Evolutionary conservation across 2,113 vertebrate species (phyloP).

Genomic region (Artemisiospiza belli): DNA sequence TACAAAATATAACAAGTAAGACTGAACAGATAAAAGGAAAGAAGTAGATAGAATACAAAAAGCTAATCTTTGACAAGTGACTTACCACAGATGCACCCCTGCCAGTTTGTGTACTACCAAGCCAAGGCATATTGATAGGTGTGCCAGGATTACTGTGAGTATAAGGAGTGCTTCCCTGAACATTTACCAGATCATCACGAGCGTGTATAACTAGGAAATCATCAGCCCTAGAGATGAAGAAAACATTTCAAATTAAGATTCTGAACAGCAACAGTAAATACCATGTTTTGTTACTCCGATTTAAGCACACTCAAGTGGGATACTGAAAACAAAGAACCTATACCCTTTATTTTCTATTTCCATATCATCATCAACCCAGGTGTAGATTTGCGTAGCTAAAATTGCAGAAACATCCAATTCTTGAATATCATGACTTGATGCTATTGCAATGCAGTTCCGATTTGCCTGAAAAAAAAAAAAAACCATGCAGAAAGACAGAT

Average conservation of each 20-base stretch:
- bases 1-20: neutral
- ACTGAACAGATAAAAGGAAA: neutral
- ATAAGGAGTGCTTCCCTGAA: constrained; percentile 94
- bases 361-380: constrained; percentile 94
- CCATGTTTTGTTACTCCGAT: neutral
- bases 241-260: neutral
- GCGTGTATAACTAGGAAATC: constrained; percentile 94
- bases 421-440: constrained; percentile 96
- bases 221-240: constrained; percentile 77
- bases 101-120: constrained; percentile 92
- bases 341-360: constrained; percentile 93
- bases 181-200: constrained; percentile 84
- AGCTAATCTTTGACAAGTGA: neutral
- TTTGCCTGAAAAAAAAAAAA: constrained; percentile 84
- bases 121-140: constrained; percentile 98
- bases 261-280: neutral
- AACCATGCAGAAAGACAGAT: neutral
- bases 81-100: constrained; percentile 94
- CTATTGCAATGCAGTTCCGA: constrained; percentile 96
- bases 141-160: constrained; percentile 94
- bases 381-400: constrained; percentile 92
- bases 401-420: constrained; percentile 97
- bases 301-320: neutral
- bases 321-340: neutral
- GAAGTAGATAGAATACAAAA: neutral